Percentiles rank a stretch among this genome's conserved stretches.
Evolutionary conservation across 2,797 vertebrate species (phyloP).

Genomic region (Garrulus glandarius): DNA sequence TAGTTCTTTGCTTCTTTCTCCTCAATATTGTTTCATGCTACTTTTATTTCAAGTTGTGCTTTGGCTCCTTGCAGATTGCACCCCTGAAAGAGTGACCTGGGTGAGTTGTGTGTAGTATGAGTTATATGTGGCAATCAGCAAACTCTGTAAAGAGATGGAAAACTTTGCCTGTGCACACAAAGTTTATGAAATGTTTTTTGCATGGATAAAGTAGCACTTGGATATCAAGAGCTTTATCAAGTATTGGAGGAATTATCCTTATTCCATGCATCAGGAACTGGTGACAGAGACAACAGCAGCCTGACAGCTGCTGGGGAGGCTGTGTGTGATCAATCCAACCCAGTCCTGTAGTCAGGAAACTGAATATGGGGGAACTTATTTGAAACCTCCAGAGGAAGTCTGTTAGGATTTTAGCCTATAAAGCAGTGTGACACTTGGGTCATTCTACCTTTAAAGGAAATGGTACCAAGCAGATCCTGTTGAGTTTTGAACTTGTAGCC

Average conservation of each 20-base stretch:
- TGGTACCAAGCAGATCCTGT: background rate
- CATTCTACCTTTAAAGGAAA: background rate
- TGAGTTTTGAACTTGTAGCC: background rate
- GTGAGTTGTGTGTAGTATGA: background rate
- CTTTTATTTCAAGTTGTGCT: background rate
- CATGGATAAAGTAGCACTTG: background rate
- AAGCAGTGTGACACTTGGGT: background rate
- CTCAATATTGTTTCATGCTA: background rate
- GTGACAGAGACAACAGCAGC: background rate
- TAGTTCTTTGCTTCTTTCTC: background rate
- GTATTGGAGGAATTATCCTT: background rate
- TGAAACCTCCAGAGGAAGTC: background rate
- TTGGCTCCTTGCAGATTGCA: background rate
- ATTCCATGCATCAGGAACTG: background rate
- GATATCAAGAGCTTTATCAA: background rate
- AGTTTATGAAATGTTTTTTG: background rate
- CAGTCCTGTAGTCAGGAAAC: background rate
- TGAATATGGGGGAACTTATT: fast-evolving
- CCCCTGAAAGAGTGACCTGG: background rate
- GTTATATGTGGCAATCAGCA: background rate
- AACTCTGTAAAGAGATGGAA: background rate
- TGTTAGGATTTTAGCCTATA: background rate
- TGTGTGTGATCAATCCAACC: background rate
- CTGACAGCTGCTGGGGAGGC: background rate
- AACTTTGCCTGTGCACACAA: background rate